Evolutionary conservation across 1,140 invertebrate genomes (phyloP).

Genomic region (Eueides isabella): DNA sequence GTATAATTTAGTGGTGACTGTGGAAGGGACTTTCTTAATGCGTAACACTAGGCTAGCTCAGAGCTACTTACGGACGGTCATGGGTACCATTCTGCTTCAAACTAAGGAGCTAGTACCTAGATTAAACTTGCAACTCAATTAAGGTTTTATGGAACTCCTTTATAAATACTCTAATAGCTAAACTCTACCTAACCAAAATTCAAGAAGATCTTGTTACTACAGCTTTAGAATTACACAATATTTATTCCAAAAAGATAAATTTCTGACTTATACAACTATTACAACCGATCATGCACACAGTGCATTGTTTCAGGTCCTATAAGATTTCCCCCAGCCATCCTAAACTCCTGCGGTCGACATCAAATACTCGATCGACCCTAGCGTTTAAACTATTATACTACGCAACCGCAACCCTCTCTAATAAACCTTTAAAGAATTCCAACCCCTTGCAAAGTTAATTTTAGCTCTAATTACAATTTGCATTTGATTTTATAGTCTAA

Average conservation of each 20-base stretch:
- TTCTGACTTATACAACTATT: not conserved
- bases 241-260: not conserved
- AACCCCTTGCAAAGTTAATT: slow-evolving; percentile 14
- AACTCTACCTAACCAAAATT: too few relatives aligned
- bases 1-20: too few relatives aligned
- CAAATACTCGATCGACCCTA: slow-evolving; percentile 13
- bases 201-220: too few relatives aligned
- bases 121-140: too few relatives aligned
- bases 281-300: not conserved
- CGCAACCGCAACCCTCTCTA: slow-evolving; percentile 8
- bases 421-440: slow-evolving; percentile 15
- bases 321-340: not conserved
- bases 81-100: too few relatives aligned
- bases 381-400: slow-evolving; percentile 10
- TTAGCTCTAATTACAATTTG: slow-evolving; percentile 15
- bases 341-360: slow-evolving; percentile 3
- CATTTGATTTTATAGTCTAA: slow-evolving; percentile 15
- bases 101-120: too few relatives aligned
- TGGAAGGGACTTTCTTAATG: too few relatives aligned
- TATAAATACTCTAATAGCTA: too few relatives aligned
- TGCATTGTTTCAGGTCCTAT: slow-evolving; percentile 1
- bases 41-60: too few relatives aligned
- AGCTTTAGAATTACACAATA: too few relatives aligned
- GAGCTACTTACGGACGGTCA: too few relatives aligned
- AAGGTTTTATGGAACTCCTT: too few relatives aligned